Base-by-base conservation (phyloP, 2,113 vertebrate genomes). In the Gopherus flavomarginatus region DNA sequence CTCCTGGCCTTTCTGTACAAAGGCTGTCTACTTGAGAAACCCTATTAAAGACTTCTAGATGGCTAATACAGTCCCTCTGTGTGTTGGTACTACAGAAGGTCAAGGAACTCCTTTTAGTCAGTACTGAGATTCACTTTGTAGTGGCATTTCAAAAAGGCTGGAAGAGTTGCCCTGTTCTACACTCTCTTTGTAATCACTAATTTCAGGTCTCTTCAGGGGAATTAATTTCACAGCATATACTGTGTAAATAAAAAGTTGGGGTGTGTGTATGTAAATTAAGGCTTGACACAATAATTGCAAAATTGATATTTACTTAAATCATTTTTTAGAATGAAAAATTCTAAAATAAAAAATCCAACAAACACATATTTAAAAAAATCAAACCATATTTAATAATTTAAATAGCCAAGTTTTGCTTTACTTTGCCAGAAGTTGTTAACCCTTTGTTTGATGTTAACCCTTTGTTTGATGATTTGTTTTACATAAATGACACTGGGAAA, bases 51-150 rank as follows among this genome's bases (percentile, higher is more conserved):
- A 94, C 95, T 96, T 88, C 0, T 50, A 84, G 95, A 94, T 91
- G 87, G 92, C 88, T 95, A 92, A 88, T 87, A 92, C 69, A 90
- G 84, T 96, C 91, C 95, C 92, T 92, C 90, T 95, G 96, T 77
- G 95, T 85, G 86, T 65, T 95, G 93, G 69, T 88, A 93, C 87
- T 96, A 86, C 94, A 94, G 88, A 47, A 97, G 96, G 95, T 98
- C 95, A 97, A 92, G 96, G 90, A 94, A 96, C 85, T 96, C 92
- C 94, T 95, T 96, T 96, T 97, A 96, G 88, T 91, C 93, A 85
- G 90, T n/a, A 81, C 85, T 90, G 95, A 95, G 95, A 85, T 90
- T 95, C 42, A 80, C 65, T 83, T 93, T 90, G 62, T 92, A 88
- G 24, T 69, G 91, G 88, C 93, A 90, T 96, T 92, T 94, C 79